Percentiles rank a stretch among this genome's conserved stretches.
Evolutionary conservation across 2,888 invertebrate species (phyloP).

Genomic region (Scaptomyza caliginosa): DNA sequence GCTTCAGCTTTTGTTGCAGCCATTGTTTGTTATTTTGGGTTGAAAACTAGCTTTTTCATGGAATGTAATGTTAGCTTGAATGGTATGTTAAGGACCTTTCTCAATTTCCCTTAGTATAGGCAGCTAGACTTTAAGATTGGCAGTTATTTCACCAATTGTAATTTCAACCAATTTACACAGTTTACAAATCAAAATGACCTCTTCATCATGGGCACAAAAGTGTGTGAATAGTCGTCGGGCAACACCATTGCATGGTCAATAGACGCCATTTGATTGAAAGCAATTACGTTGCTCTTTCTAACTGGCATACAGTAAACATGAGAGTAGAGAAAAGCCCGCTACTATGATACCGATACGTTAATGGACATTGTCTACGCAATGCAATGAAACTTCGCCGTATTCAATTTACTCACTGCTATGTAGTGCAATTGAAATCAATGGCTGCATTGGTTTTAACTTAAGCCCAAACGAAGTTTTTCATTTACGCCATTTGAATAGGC

Average conservation of each 20-base stretch:
- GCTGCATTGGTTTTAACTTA: constrained; percentile 6
- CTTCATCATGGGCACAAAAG: too few relatives aligned
- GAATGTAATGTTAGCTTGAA: not conserved
- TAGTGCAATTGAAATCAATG: constrained; percentile 54
- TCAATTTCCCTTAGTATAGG: not conserved
- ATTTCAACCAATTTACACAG: too few relatives aligned
- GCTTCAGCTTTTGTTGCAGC: not conserved
- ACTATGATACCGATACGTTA: not conserved
- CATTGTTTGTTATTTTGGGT: not conserved
- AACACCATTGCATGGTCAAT: constrained; percentile 66
- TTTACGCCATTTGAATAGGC: constrained; percentile 50
- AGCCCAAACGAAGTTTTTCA: constrained; percentile 35
- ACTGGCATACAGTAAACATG: constrained; percentile 87
- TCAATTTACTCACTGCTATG: constrained; percentile 15
- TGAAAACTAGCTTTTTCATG: not conserved
- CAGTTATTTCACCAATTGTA: too few relatives aligned
- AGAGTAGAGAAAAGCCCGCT: not conserved
- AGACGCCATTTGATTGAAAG: constrained; percentile 83
- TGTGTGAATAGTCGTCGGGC: not conserved
- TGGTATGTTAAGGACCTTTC: not conserved
- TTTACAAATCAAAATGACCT: too few relatives aligned
- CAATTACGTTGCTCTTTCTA: constrained; percentile 90
- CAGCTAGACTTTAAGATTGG: not conserved
- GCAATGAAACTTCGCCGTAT: constrained; percentile 19
- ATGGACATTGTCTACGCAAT: constrained; percentile 8